Conservation (phyloP, 2,888 invertebrate species). For the Cloeon dipterum region DNA sequence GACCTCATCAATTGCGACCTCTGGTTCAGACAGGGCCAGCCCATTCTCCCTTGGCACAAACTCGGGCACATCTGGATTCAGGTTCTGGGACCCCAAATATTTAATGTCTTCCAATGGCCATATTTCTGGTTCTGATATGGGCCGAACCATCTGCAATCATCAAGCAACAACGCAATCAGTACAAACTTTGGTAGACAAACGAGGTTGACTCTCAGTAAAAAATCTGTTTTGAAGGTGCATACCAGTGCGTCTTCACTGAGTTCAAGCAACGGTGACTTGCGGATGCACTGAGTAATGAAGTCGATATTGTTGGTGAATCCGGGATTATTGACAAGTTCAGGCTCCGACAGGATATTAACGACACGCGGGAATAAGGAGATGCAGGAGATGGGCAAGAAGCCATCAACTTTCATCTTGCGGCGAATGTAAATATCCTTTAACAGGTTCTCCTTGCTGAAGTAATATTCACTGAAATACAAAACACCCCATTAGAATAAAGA, state of each 20-base stretch:
- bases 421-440: conserved; percentile 88
- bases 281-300: no score
- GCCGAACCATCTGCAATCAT: no score
- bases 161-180: no score
- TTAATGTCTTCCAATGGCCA: conserved; percentile 64
- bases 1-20: conserved; percentile 7
- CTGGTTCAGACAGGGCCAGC: neutral
- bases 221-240: no score
- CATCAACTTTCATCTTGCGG: conserved; percentile 87
- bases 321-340: no score
- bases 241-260: no score
- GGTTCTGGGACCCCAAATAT: conserved; percentile 14
- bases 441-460: conserved; percentile 92
- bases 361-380: conserved; percentile 94
- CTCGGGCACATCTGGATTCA: conserved; percentile 72
- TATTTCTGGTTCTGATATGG: conserved; percentile 53
- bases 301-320: no score
- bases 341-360: no score
- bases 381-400: conserved; percentile 77
- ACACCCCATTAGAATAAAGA: conserved; percentile 2
- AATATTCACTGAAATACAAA: conserved; percentile 67
- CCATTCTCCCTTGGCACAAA: conserved; percentile 39
- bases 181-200: no score
- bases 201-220: no score
- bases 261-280: no score